Conservation (phyloP, 2,888 invertebrate genomes). For the Lobophora halterata region DNA sequence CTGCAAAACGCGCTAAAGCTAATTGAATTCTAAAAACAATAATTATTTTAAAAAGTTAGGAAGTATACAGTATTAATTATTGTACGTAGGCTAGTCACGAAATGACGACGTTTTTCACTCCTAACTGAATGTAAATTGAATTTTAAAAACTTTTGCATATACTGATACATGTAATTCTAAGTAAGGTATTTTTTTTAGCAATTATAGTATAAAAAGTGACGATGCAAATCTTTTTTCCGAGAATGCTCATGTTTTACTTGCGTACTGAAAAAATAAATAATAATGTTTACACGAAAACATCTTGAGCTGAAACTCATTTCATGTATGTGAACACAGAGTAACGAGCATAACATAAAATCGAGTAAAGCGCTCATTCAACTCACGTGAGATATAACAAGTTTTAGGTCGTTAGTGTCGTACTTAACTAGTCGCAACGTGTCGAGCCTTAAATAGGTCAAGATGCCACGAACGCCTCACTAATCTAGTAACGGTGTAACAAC, state of each 20-base stretch:
- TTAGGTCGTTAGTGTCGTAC: slow-evolving; percentile 55
- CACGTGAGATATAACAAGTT: slow-evolving; percentile 42
- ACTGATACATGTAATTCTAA: too few relatives aligned
- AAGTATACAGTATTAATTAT: slow-evolving; percentile 13
- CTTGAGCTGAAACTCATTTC: not conserved
- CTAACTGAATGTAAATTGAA: slow-evolving; percentile 14
- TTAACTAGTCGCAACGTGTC: slow-evolving; percentile 56
- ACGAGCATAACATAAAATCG: slow-evolving; percentile 32
- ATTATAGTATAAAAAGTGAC: too few relatives aligned
- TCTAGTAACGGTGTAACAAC: slow-evolving; percentile 56
- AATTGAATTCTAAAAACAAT: too few relatives aligned
- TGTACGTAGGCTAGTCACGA: not conserved
- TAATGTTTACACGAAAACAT: not conserved
- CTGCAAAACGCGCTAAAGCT: too few relatives aligned
- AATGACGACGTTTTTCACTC: slow-evolving; percentile 10
- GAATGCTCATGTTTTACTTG: too few relatives aligned
- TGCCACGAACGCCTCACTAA: slow-evolving; percentile 55
- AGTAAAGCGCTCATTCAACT: slow-evolving; percentile 41
- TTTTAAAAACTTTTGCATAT: slow-evolving; percentile 21
- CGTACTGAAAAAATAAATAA: not conserved
- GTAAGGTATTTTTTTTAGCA: too few relatives aligned
- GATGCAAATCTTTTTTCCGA: too few relatives aligned
- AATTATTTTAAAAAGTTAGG: too few relatives aligned
- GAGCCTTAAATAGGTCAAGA: slow-evolving; percentile 61
- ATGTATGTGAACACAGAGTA: slow-evolving; percentile 13